Percentiles rank a stretch among this genome's conserved stretches.
phyloP scores from a whole-genome alignment of 2,113 vertebrate genomes.

The Tinamus guttatus region DNA sequence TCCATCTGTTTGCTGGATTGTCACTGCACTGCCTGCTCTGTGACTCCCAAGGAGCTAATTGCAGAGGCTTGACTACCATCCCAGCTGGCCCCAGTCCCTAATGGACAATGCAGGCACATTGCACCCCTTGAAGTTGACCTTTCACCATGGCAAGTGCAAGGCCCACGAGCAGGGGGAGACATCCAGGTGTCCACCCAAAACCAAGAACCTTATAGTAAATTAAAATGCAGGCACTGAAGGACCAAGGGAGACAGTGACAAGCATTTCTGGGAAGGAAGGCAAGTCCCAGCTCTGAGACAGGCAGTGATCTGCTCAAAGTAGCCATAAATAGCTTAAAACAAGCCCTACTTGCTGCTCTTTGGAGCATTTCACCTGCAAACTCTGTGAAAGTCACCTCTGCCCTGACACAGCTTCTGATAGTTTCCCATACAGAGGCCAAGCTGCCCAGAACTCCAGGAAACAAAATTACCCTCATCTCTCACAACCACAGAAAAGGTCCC shows the following conservation, averaged over 20 bases:
- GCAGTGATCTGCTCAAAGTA: neutral
- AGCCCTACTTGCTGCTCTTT: neutral
- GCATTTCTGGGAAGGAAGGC: neutral
- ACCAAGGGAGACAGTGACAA: neutral
- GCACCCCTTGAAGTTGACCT: neutral
- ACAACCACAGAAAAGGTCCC: neutral
- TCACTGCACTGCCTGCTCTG: neutral
- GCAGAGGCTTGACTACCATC: neutral
- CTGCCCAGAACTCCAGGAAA: fast-evolving
- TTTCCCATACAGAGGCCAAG: neutral
- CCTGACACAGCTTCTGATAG: neutral
- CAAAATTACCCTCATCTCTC: neutral
- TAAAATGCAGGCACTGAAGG: neutral
- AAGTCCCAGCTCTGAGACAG: neutral
- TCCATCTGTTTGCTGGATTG: neutral
- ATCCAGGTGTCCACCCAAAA: neutral
- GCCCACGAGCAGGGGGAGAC: neutral
- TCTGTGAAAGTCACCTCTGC: neutral
- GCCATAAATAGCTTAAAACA: neutral
- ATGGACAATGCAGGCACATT: neutral
- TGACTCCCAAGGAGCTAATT: neutral
- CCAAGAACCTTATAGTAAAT: neutral
- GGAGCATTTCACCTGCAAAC: neutral
- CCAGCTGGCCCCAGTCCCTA: neutral
- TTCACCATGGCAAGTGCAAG: neutral